A percentile compares a stretch with the other conserved stretches of the same genome.
These are phyloP conservation scores for Lithophane ornitopus DNA, from an alignment of 2,888 invertebrate genomes.

Conservation along the genomic window DNA sequence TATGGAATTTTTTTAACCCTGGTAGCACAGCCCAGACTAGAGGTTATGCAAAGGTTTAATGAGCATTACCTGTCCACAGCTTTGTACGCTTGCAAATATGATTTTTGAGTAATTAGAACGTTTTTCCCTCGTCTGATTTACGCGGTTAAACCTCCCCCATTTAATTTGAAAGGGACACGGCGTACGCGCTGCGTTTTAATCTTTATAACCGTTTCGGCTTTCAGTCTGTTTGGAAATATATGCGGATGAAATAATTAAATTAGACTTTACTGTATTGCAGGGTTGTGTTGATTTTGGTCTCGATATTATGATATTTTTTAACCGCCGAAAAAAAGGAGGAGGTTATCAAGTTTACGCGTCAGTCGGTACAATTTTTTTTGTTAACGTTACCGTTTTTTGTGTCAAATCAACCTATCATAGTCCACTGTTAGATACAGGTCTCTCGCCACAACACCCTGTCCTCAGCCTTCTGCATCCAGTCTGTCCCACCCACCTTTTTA, in stretches of 20 bases:
- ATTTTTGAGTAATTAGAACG: slow-evolving; percentile 85
- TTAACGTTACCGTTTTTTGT: background rate
- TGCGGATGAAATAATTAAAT: slow-evolving; percentile 51
- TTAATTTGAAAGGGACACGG: slow-evolving; percentile 78
- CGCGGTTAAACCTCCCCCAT: slow-evolving; percentile 76
- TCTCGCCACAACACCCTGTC: background rate
- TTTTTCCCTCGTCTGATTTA: slow-evolving; percentile 80
- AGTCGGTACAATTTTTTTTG: background rate
- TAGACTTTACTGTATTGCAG: slow-evolving; percentile 18
- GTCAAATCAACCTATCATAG: background rate
- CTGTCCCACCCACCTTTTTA: background rate
- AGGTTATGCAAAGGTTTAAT: slow-evolving; percentile 72
- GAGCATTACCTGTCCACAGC: slow-evolving; percentile 80
- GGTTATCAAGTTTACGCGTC: background rate
- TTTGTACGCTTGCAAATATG: slow-evolving; percentile 79
- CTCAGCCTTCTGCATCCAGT: background rate
- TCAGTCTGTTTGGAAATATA: slow-evolving; percentile 40
- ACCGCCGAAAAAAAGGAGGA: background rate
- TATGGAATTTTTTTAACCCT: slow-evolving; percentile 17
- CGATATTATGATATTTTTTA: background rate
- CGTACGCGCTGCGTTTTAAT: slow-evolving; percentile 62
- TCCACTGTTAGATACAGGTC: background rate
- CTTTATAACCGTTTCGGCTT: slow-evolving; percentile 58
- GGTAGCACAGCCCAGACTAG: slow-evolving; percentile 10
- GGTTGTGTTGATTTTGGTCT: slow-evolving; percentile 11